Percentiles rank a stretch among this genome's conserved stretches.
These are phyloP conservation scores for Heliconius hortense DNA, from an alignment of 2,888 invertebrate species.

Conservation along the genomic window DNA sequence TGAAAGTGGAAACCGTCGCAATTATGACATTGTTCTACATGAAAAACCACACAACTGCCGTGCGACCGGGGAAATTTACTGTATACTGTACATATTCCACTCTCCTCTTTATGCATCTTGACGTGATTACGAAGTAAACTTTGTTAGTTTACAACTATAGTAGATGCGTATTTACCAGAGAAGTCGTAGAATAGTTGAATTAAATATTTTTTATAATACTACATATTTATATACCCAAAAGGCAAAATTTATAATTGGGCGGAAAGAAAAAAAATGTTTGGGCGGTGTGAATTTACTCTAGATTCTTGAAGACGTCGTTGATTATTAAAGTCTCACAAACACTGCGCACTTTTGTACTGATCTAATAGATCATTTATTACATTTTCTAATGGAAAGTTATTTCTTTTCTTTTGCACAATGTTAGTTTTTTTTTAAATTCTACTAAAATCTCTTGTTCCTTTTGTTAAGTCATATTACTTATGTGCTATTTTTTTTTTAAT, in stretches of 20 bases:
- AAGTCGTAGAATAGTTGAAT: neutral
- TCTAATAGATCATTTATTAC: too few relatives aligned
- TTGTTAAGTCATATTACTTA: too few relatives aligned
- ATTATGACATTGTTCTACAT: slow-evolving; percentile 74
- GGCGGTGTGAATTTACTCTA: neutral
- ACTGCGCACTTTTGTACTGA: neutral
- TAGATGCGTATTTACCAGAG: too few relatives aligned
- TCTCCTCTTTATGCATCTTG: neutral
- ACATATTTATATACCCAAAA: too few relatives aligned
- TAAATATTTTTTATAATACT: too few relatives aligned
- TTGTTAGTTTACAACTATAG: neutral
- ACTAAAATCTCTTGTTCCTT: too few relatives aligned
- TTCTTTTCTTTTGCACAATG: neutral
- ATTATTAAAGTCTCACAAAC: too few relatives aligned
- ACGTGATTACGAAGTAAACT: neutral
- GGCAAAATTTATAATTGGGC: too few relatives aligned
- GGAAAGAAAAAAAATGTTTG: too few relatives aligned
- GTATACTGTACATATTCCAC: slow-evolving; percentile 3
- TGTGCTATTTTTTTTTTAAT: too few relatives aligned
- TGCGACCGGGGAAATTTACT: slow-evolving; percentile 44
- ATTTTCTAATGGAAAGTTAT: neutral
- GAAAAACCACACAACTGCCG: slow-evolving; percentile 55
- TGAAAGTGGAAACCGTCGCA: slow-evolving; percentile 75
- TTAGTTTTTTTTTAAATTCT: too few relatives aligned
- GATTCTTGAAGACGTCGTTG: too few relatives aligned